Evolutionary conservation across 2,113 vertebrate species (phyloP).

Genomic region (Corythornis vintsioides): DNA sequence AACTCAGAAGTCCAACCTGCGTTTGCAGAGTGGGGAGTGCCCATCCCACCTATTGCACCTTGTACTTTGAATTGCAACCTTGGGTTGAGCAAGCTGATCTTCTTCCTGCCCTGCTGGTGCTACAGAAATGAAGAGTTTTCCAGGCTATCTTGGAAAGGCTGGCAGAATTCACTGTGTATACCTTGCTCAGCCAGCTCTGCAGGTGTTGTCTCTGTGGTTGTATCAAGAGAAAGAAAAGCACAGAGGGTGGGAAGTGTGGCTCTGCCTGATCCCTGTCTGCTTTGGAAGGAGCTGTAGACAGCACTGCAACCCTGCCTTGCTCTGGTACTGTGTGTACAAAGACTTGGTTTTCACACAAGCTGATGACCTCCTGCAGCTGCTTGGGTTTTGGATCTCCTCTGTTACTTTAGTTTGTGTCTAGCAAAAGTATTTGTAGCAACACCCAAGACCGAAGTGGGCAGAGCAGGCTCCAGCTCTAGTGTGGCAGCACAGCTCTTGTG

Average conservation of each 20-base stretch:
- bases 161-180: not conserved
- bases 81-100: not conserved
- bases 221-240: not conserved
- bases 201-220: not conserved
- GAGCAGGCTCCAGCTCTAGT: accelerated
- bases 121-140: not conserved
- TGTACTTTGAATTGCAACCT: not conserved
- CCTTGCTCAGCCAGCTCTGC: not conserved
- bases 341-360: not conserved
- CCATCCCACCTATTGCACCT: not conserved
- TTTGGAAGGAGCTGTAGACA: not conserved
- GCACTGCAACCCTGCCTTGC: not conserved
- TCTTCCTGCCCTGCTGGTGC: not conserved
- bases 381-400: not conserved
- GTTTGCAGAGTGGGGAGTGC: not conserved
- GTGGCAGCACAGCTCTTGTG: not conserved
- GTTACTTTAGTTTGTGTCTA: not conserved
- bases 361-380: not conserved
- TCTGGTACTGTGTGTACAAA: accelerated
- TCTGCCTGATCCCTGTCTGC: not conserved
- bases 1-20: not conserved
- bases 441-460: not conserved
- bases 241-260: accelerated
- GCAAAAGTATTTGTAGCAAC: not conserved
- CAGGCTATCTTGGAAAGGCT: not conserved